Conservation (phyloP, 2,797 vertebrate genomes). For the Arrhamphus sclerolepis region DNA sequence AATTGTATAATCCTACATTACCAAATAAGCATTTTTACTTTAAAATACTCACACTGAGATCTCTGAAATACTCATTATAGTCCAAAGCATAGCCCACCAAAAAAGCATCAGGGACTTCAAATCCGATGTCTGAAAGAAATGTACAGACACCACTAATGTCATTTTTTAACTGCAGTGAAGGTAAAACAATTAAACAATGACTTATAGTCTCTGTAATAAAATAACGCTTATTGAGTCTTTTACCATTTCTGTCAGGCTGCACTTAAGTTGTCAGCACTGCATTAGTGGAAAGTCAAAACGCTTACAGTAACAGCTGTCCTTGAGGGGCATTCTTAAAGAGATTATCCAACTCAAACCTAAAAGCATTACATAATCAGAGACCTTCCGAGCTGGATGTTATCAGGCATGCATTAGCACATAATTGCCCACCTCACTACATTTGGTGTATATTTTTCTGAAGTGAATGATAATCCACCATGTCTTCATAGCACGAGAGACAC, state of each 20-base stretch:
- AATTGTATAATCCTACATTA: no score
- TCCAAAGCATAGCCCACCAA: conserved; percentile 87
- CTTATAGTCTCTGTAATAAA: conserved; percentile 5
- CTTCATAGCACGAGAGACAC: conserved; percentile 14
- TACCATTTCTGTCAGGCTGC: conserved; percentile 18
- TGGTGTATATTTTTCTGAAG: conserved; percentile 43
- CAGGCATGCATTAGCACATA: conserved; percentile 26
- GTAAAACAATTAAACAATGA: conserved; percentile 11
- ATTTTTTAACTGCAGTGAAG: conserved; percentile 9
- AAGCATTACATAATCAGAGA: conserved; percentile 76
- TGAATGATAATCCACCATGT: conserved; percentile 48
- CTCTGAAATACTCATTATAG: conserved; percentile 88
- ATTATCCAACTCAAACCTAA: conserved; percentile 76
- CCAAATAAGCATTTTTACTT: no score
- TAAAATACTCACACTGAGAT: conserved; percentile 83
- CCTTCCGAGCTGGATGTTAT: conserved; percentile 38
- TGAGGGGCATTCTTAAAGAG: conserved; percentile 71
- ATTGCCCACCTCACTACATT: conserved; percentile 42
- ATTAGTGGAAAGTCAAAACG: conserved; percentile 43
- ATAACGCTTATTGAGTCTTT: conserved; percentile 24
- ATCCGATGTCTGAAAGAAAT: conserved; percentile 81
- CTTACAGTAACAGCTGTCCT: conserved; percentile 65
- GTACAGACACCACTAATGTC: neutral
- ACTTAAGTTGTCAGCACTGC: conserved; percentile 24
- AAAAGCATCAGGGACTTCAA: conserved; percentile 86